phyloP scores from a whole-genome alignment of 2,797 vertebrate species.

The Oreochromis mossambicus region DNA sequence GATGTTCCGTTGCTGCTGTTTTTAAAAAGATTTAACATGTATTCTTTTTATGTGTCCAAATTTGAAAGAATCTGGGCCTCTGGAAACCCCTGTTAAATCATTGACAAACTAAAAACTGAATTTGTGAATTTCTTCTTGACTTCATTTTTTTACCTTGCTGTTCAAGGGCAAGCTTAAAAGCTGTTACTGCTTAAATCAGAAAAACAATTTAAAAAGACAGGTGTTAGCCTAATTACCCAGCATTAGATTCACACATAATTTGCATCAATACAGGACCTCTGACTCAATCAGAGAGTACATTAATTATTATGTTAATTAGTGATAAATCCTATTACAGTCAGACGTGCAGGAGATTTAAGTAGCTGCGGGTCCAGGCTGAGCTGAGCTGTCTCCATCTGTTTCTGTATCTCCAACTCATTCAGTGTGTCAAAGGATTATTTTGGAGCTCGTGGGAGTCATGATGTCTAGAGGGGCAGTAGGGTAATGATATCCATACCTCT shows the following conservation, averaged over 20 bases:
- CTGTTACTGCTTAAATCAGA: background rate
- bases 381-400: background rate
- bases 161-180: background rate
- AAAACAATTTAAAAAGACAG: background rate
- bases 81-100: background rate
- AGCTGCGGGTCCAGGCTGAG: background rate
- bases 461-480: constrained; percentile 16
- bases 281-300: background rate
- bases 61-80: background rate
- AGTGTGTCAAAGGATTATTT: constrained; percentile 19
- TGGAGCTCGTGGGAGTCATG: constrained; percentile 17
- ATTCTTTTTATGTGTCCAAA: background rate
- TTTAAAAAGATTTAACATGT: background rate
- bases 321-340: background rate
- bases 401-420: background rate
- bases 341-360: background rate
- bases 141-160: background rate
- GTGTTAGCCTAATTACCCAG: background rate
- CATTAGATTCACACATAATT: background rate
- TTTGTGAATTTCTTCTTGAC: background rate
- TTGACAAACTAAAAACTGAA: background rate
- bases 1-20: background rate
- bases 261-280: background rate
- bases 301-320: background rate
- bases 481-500: background rate